Conservation (phyloP, 1,140 invertebrate species). For the Drosophila novamexicana region DNA sequence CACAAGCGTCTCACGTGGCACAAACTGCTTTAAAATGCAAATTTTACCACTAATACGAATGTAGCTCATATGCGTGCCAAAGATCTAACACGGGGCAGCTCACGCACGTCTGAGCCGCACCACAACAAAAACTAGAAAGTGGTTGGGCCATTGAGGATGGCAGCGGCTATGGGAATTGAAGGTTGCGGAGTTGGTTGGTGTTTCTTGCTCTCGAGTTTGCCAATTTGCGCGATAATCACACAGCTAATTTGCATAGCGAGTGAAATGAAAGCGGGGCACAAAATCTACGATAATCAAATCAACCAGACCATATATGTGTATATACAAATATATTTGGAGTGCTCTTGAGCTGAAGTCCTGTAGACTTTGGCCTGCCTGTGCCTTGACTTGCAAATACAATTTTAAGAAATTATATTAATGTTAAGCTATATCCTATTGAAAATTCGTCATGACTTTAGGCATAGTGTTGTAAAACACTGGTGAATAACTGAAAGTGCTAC, state of each 20-base stretch:
- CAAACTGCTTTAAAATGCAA: slow-evolving; percentile 72
- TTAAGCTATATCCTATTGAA: too few relatives aligned
- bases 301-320: slow-evolving; percentile 38
- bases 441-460: too few relatives aligned
- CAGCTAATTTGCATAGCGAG: slow-evolving; percentile 74
- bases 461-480: too few relatives aligned
- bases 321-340: not conserved
- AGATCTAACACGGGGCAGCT: slow-evolving; percentile 51
- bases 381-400: too few relatives aligned
- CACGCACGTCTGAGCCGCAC: slow-evolving; percentile 54
- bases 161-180: slow-evolving; percentile 1
- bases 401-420: too few relatives aligned
- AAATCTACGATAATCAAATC: slow-evolving; percentile 74
- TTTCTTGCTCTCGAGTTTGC: slow-evolving; percentile 40
- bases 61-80: slow-evolving; percentile 57
- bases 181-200: not conserved
- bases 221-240: slow-evolving; percentile 76
- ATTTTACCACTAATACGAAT: slow-evolving; percentile 61
- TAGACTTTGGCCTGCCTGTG: not conserved
- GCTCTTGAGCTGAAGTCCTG: not conserved
- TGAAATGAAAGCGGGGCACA: slow-evolving; percentile 30
- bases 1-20: slow-evolving; percentile 55
- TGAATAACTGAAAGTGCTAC: too few relatives aligned
- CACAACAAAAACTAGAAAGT: slow-evolving; percentile 46
- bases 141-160: not conserved